phyloP scores from a whole-genome alignment of 2,888 invertebrate species.

The Drosophila testacea region DNA sequence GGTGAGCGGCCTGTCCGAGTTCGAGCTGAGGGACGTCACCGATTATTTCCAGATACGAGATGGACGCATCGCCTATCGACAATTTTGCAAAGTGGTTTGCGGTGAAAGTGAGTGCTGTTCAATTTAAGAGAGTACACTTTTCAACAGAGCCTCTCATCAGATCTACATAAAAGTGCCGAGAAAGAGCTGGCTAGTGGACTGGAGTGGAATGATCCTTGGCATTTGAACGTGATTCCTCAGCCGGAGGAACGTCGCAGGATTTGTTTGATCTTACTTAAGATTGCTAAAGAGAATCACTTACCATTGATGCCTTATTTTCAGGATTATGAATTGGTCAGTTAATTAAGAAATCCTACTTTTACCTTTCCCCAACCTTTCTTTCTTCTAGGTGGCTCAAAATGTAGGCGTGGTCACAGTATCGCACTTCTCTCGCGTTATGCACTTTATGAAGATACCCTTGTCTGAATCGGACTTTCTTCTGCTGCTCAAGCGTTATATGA shows the following conservation, averaged over 20 bases:
- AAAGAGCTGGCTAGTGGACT: conserved; percentile 86
- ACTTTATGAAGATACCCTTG: conserved; percentile 89
- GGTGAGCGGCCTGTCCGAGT: conserved; percentile 89
- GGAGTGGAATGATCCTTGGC: conserved; percentile 90
- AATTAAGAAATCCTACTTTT: too few species aligned
- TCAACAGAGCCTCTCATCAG: conserved; percentile 28
- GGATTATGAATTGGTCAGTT: conserved; percentile 84
- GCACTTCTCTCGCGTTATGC: conserved; percentile 91
- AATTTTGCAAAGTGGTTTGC: conserved; percentile 90
- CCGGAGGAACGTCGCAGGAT: conserved; percentile 89
- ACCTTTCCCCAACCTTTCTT: not conserved
- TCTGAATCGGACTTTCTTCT: conserved; percentile 90
- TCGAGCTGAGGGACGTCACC: conserved; percentile 90
- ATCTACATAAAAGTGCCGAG: conserved; percentile 56
- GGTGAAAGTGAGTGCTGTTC: conserved; percentile 72
- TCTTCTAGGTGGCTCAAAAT: conserved; percentile 89
- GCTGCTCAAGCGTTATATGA: conserved; percentile 90
- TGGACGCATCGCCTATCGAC: conserved; percentile 91
- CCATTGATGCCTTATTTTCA: conserved; percentile 89
- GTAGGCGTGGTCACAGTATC: conserved; percentile 91
- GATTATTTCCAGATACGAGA: conserved; percentile 93
- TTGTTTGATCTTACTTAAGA: conserved; percentile 90
- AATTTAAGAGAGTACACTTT: not conserved
- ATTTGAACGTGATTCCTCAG: conserved; percentile 88
- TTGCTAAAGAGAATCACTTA: conserved; percentile 88